Evolutionary conservation across 2,797 vertebrate species (phyloP).

Genomic region (Cyclura pinguis): DNA sequence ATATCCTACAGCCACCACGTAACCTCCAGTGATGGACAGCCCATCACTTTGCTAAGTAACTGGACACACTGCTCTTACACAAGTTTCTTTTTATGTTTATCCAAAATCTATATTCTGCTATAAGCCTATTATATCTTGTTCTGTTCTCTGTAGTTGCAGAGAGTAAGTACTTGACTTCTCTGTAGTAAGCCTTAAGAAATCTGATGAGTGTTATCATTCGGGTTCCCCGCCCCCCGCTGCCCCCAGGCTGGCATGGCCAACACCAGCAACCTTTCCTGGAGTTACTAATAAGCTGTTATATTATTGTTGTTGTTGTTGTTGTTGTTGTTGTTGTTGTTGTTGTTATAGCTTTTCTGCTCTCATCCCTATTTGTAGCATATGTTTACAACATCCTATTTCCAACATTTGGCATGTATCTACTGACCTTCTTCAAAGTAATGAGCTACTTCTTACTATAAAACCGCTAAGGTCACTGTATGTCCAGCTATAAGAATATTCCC

Average conservation of each 20-base stretch:
- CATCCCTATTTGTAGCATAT: background rate
- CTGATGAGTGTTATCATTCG: no score
- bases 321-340: no score
- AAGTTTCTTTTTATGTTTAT: background rate
- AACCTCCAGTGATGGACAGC: background rate
- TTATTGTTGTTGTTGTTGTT: no score
- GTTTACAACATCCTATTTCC: background rate
- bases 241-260: no score
- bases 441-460: background rate
- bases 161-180: no score
- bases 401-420: background rate
- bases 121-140: no score
- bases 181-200: no score
- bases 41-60: no score
- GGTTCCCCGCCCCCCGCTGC: no score
- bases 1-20: background rate
- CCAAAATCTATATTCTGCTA: background rate
- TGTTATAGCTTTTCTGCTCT: background rate
- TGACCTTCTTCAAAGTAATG: background rate
- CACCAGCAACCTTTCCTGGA: no score
- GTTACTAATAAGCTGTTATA: background rate
- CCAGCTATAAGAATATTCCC: background rate
- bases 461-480: background rate
- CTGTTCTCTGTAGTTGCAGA: no score
- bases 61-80: background rate